phyloP scores from a whole-genome alignment of 2,113 vertebrate genomes.

The Ivindomyrus marchei region DNA sequence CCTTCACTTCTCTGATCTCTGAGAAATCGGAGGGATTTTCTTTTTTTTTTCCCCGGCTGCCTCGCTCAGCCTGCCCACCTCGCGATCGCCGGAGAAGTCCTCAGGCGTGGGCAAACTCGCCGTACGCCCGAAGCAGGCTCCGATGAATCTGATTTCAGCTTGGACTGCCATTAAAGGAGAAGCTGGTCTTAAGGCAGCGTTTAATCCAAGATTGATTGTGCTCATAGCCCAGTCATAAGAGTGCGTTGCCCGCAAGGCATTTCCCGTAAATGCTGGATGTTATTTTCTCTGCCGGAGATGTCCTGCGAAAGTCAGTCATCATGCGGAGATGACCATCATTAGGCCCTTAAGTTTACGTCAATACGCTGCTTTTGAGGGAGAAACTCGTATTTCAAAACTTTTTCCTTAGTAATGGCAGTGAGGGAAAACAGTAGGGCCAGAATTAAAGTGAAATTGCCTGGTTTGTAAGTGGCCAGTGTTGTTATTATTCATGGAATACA shows the following conservation, averaged over 20 bases:
- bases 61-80: neutral
- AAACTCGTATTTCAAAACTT: conserved; percentile 11
- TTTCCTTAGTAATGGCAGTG: conserved; percentile 5
- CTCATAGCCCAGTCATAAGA: neutral
- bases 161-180: neutral
- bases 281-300: neutral
- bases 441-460: conserved; percentile 24
- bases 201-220: conserved; percentile 5
- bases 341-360: conserved; percentile 13
- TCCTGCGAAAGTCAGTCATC: conserved; percentile 1
- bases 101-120: no score
- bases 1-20: neutral
- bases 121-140: neutral
- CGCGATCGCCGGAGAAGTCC: neutral
- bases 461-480: conserved; percentile 40
- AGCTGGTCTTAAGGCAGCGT: neutral
- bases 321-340: neutral
- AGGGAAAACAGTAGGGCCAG: conserved; percentile 8
- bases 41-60: neutral
- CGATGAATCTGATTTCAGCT: neutral
- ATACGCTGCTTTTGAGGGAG: neutral
- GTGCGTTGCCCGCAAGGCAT: neutral
- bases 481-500: conserved; percentile 37
- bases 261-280: neutral
- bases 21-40: neutral